A percentile compares a stretch with the other conserved stretches of the same genome.
These are phyloP conservation scores for Tenualosa thibaudeaui DNA, from an alignment of 2,797 vertebrate genomes.

Conservation along the genomic window DNA sequence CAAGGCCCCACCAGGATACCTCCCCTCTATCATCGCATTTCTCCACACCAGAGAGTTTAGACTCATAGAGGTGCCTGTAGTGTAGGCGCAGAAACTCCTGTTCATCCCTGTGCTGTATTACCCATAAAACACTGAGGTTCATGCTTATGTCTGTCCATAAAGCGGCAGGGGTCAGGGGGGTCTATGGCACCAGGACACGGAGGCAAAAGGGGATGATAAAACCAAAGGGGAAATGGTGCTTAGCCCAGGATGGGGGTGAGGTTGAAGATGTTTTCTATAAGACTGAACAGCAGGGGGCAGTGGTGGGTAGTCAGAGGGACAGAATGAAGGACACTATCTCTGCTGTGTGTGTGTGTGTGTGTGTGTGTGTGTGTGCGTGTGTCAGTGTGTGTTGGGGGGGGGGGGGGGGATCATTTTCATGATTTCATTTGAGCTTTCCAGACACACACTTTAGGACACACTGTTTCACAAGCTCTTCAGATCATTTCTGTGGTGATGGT, in stretches of 20 bases:
- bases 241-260: background rate
- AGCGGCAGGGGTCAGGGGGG: background rate
- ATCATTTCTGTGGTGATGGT: background rate
- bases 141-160: background rate
- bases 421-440: constrained; percentile 32
- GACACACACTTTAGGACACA: background rate
- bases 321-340: background rate
- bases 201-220: background rate
- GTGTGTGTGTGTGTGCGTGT: no score
- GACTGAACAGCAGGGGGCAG: constrained; percentile 64
- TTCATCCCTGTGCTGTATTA: background rate
- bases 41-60: background rate
- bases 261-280: constrained; percentile 31
- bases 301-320: constrained; percentile 45
- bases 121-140: background rate
- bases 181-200: background rate
- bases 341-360: background rate
- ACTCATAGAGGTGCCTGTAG: background rate
- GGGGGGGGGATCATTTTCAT: background rate
- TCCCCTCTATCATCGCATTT: constrained; percentile 7
- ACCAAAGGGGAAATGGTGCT: background rate
- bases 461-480: background rate
- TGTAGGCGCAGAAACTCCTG: background rate
- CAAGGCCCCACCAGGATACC: constrained; percentile 18
- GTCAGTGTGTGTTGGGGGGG: no score